These are phyloP conservation scores for Malacoctenus gilli DNA, from an alignment of 2,797 vertebrate genomes.

Conservation along the genomic window DNA sequence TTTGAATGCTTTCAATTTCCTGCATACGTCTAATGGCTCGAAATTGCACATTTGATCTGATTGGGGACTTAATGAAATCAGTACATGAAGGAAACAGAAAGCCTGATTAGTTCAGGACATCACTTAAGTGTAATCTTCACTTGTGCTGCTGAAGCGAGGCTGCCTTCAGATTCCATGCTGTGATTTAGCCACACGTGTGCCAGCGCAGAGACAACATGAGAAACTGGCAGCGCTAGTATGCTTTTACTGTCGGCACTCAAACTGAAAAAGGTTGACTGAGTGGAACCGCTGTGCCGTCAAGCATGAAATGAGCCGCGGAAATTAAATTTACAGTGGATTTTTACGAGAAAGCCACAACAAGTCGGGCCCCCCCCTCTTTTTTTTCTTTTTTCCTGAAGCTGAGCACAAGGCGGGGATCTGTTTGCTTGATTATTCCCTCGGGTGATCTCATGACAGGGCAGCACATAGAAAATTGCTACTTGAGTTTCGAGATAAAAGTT, in stretches of 20 bases:
- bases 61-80: constrained; percentile 1
- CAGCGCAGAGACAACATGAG: constrained; percentile 32
- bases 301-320: constrained; percentile 47
- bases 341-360: constrained; percentile 40
- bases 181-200: constrained; percentile 29
- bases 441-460: constrained; percentile 35
- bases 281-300: constrained; percentile 34
- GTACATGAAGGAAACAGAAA: constrained; percentile 6
- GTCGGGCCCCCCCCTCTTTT: neutral
- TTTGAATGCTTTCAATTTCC: constrained; percentile 1
- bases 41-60: constrained; percentile 12
- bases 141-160: constrained; percentile 18
- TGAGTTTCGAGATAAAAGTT: constrained; percentile 21
- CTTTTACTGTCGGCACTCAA: constrained; percentile 48
- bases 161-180: constrained; percentile 20
- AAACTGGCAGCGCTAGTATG: constrained; percentile 12
- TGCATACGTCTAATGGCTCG: neutral
- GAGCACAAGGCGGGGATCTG: constrained; percentile 11
- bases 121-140: constrained; percentile 5
- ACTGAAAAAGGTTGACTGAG: constrained; percentile 43
- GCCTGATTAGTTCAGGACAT: constrained; percentile 6
- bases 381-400: constrained; percentile 6
- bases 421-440: constrained; percentile 33
- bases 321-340: constrained; percentile 41
- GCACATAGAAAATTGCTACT: constrained; percentile 24